Evolutionary conservation across 2,888 invertebrate species (phyloP), one percentile per base, ranked within the genome.

Genomic region (Eutolmus rufibarbis): DNA sequence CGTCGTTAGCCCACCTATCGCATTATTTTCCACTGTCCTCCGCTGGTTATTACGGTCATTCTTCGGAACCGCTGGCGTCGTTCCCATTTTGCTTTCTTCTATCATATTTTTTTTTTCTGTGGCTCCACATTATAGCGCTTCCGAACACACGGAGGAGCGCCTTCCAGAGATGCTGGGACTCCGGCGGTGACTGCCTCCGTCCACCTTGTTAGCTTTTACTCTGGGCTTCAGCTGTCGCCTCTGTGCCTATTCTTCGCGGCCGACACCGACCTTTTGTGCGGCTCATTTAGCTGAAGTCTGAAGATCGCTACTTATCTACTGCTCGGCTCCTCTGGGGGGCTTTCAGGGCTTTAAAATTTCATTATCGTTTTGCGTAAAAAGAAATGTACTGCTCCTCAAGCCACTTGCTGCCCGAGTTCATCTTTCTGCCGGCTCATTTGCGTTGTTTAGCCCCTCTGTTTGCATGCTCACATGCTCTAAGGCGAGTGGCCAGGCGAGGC

Each of bases 41-140:
- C 37, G 51, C 79, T 51, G 28, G 46, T 79, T 79, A 79, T 79
- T 79, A 79, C 79, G 79, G 79, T 79, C 23, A 79, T 79, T 79
- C 79, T 79, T 79, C 56, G 57, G 34, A 57, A 82, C 82, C 57
- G 40, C 57, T 82, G 34, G 34, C 37, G 57, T 66, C 19, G 57
- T 82, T 82, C 82, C 66, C 82, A 82, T 82, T 81, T 82, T 82
- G 82, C 31, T 82, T 82, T 82, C 57, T 57, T 82, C 82, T 66
- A 37, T 66, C 43, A 40, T 40, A 40, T 40, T 12, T 40, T 40
- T 40, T 46, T 78, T 78, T 23, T 78, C 23, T 78, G 37, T 12
- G 19, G 40, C 43, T 66, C 28, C 28, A 28, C 66, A 12, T 23
- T 66, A 19, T 12, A 66, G 23, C 66, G 66, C 66, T 66, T 66